Percentiles rank a stretch among this genome's conserved stretches.
Evolutionary conservation across 2,797 vertebrate genomes (phyloP).

Genomic region (Coluber constrictor): DNA sequence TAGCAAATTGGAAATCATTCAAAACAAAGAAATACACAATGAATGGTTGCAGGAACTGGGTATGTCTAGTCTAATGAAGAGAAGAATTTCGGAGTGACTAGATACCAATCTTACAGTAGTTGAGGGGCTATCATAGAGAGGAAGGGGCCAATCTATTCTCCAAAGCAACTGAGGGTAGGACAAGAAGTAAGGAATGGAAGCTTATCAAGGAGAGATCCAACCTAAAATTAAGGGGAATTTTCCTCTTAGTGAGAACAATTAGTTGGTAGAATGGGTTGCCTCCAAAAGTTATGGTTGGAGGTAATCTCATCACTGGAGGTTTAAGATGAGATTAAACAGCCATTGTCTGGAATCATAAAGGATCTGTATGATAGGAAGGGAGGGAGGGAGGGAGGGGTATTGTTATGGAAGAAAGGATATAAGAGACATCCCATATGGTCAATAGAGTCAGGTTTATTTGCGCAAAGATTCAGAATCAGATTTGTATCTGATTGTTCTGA

Average conservation of each 20-base stretch:
- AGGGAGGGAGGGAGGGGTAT: background rate
- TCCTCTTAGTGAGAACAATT: background rate
- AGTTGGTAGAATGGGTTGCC: background rate
- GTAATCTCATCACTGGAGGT: background rate
- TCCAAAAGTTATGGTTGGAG: background rate
- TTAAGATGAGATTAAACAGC: background rate
- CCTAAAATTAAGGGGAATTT: background rate
- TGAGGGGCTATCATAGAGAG: background rate
- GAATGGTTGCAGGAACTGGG: background rate
- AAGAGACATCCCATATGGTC: too few relatives aligned
- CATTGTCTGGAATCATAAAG: background rate
- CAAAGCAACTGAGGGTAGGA: background rate
- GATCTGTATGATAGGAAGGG: background rate
- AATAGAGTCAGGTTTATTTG: too few relatives aligned
- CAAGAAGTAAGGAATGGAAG: background rate
- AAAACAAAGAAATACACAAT: background rate
- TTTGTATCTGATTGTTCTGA: too few relatives aligned
- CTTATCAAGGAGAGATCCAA: background rate
- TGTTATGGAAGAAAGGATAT: too few relatives aligned
- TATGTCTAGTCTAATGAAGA: background rate
- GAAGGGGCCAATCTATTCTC: background rate
- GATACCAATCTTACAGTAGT: background rate
- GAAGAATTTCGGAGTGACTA: background rate
- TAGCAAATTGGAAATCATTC: background rate
- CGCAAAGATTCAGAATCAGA: too few relatives aligned